These are phyloP conservation scores for Omphaloscelis lunosa DNA, from an alignment of 2,888 invertebrate genomes.

Conservation along the genomic window DNA sequence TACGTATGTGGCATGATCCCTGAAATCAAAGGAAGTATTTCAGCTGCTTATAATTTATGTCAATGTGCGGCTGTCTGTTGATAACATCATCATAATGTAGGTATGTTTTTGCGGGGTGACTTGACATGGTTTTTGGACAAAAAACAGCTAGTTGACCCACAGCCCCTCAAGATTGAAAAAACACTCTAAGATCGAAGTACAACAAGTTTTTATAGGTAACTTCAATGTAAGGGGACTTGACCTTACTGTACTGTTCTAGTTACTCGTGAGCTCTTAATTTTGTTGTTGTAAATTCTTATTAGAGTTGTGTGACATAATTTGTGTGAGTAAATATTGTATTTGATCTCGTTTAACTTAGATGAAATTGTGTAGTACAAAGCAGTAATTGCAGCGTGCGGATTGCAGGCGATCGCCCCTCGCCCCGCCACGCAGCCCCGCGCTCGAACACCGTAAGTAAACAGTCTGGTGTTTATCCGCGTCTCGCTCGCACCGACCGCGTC, in stretches of 20 bases:
- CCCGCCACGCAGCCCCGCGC: constrained; percentile 85
- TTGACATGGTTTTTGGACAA: background rate
- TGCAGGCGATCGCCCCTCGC: constrained; percentile 87
- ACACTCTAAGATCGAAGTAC: background rate
- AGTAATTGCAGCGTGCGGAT: constrained; percentile 90
- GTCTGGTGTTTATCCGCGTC: constrained; percentile 91
- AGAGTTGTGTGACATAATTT: constrained; percentile 6
- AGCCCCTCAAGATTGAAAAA: background rate
- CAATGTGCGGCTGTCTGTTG: constrained; percentile 3
- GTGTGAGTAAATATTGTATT: constrained; percentile 55
- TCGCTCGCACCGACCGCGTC: constrained; percentile 90
- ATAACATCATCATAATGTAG: background rate
- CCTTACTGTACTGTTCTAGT: constrained; percentile 7
- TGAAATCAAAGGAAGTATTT: constrained; percentile 1
- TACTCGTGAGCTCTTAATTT: constrained; percentile 16
- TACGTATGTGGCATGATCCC: background rate
- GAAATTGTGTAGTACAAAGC: constrained; percentile 85
- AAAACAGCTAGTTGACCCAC: background rate
- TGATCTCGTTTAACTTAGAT: constrained; percentile 78
- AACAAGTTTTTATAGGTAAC: background rate
- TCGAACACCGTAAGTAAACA: constrained; percentile 90
- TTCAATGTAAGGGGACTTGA: background rate
- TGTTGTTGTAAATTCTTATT: constrained; percentile 11
- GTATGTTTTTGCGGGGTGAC: background rate
- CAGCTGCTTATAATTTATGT: constrained; percentile 2